Base-by-base conservation (phyloP, 2,888 invertebrate species). In the Hypena proboscidalis region DNA sequence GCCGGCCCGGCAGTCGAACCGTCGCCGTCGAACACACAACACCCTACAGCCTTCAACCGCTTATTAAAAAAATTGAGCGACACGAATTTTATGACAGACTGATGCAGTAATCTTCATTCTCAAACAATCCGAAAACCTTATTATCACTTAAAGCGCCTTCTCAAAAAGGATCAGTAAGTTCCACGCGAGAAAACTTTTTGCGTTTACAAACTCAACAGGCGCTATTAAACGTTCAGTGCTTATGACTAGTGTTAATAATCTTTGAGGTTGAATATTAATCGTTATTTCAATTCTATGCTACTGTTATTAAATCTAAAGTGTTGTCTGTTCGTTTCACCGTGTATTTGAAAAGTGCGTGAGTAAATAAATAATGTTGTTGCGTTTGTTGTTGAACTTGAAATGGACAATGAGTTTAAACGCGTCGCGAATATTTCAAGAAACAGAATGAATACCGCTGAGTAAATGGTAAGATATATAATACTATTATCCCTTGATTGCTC, bases 1-100 rank as follows among this genome's bases (percentile, higher is more conserved):
- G 90, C 86, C 74, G 65, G 68, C 84, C 83, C 83, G 80, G 86
- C 85, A 90, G 90, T 88, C 80, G 70, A 43, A 67, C 67, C 63
- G 74, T 67, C 77, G 74, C 77, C 74, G 59, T 68, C 74, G 65
- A 54, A 67, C 65, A 54, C 50, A 65, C 51, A 61, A 68, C 70
- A 70, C 68, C 61, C 42, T 46, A 45, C 56, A 51, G 50, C 41
- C 35, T 36, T 25, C 29, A 27, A 26, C 44, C 41, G 38, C 20
- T 11, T 30, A 41, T 19, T 11, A 30, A 51, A 62, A 51, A 70
- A 58, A 60, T 47, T 45, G 70, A 53, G 55, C 51, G 62, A 69
- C 21, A 53, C 58, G 48, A 72, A 68, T 70, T n/a, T n/a, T 53
- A 80, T 81, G 67, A 83, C 75, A 74, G 76, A 82, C 67, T 75